These are phyloP conservation scores for Loris lydekkerianus DNA, from an alignment of 2,797 vertebrate genomes.

Conservation along the genomic window DNA sequence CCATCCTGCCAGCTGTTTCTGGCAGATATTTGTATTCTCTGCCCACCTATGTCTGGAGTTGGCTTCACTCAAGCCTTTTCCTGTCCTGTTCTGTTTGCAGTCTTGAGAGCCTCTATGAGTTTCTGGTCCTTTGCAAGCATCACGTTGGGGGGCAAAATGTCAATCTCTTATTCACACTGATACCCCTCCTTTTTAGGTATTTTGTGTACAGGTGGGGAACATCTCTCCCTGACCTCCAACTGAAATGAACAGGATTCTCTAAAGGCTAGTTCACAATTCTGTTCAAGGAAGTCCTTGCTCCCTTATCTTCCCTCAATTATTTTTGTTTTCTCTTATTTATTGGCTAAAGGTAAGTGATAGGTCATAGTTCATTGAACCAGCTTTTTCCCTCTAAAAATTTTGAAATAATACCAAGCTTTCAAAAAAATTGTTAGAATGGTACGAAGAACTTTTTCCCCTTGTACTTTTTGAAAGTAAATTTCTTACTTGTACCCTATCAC, in stretches of 20 bases:
- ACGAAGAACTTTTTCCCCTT: not conserved
- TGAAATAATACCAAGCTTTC: slow-evolving; percentile 23
- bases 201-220: not conserved
- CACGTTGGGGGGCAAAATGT: rapidly evolving
- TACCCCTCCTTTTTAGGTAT: not conserved
- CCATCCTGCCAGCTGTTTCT: not conserved
- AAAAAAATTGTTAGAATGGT: not conserved
- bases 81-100: not conserved
- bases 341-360: not conserved
- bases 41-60: not conserved
- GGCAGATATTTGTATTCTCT: not conserved
- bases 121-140: not conserved
- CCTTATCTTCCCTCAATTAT: not conserved
- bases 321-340: not conserved
- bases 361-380: not conserved
- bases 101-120: not conserved
- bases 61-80: not conserved
- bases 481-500: not conserved
- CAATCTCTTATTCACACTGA: not conserved
- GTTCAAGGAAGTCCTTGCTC: not conserved
- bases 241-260: not conserved
- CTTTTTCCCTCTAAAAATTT: not conserved
- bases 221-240: not conserved
- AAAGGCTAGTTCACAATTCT: not conserved
- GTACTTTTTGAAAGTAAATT: not conserved